phyloP scores from a whole-genome alignment of 2,888 invertebrate genomes.

The Thecophora atra region DNA sequence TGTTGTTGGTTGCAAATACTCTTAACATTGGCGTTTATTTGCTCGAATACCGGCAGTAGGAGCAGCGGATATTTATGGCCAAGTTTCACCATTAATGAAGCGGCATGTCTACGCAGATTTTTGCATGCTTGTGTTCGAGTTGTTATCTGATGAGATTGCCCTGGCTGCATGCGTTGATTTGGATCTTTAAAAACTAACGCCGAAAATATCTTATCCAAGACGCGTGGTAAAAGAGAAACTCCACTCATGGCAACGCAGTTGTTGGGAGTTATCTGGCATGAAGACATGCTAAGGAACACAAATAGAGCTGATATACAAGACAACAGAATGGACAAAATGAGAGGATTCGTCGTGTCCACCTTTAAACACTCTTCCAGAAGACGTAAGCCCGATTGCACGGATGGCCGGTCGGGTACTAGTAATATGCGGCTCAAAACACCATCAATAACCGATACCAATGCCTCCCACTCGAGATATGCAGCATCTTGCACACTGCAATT shows the following conservation, averaged over 20 bases:
- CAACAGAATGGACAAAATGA: constrained; percentile 83
- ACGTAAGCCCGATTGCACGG: constrained; percentile 78
- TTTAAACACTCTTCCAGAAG: constrained; percentile 82
- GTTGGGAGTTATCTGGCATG: constrained; percentile 75
- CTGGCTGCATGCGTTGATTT: constrained; percentile 67
- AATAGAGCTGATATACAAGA: constrained; percentile 93
- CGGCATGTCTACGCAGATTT: constrained; percentile 88
- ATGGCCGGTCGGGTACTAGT: constrained; percentile 77
- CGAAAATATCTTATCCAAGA: constrained; percentile 89
- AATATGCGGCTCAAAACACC: constrained; percentile 83
- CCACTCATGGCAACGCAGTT: constrained; percentile 74
- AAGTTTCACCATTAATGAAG: constrained; percentile 88
- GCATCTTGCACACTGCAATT: constrained; percentile 70
- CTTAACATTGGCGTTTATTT: constrained; percentile 80
- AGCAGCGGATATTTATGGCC: constrained; percentile 87
- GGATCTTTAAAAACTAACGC: constrained; percentile 79
- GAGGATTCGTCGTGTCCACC: constrained; percentile 80
- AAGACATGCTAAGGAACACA: constrained; percentile 88
- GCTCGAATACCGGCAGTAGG: constrained; percentile 85
- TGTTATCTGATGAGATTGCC: constrained; percentile 34
- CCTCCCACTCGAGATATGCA: constrained; percentile 86
- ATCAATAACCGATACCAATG: constrained; percentile 79
- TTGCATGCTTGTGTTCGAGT: constrained; percentile 74
- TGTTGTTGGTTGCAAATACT: constrained; percentile 74
- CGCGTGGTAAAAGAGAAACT: constrained; percentile 77